Evolutionary conservation across 2,113 vertebrate genomes (phyloP).

Genomic region (Plecotus auritus): DNA sequence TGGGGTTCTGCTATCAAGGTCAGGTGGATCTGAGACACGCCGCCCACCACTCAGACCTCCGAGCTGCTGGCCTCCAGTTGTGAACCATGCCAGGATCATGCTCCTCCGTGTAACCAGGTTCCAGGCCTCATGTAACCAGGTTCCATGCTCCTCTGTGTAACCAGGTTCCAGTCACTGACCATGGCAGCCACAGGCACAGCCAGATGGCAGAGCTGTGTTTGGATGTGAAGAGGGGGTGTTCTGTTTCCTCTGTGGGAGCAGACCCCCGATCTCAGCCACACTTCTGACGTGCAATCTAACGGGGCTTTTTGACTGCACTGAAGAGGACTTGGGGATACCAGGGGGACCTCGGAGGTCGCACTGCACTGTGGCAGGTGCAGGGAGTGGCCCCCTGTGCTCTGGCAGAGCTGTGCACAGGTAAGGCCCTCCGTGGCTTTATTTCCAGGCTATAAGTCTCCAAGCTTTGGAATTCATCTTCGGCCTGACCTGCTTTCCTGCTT

Average conservation of each 20-base stretch:
- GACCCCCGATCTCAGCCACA: not conserved
- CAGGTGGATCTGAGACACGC: not conserved
- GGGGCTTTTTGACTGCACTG: not conserved
- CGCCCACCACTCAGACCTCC: not conserved
- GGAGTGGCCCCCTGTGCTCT: rapidly evolving
- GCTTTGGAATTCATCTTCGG: not conserved
- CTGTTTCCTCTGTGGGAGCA: not conserved
- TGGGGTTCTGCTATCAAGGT: not conserved
- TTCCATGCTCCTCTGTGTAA: not conserved
- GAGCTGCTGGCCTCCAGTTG: not conserved
- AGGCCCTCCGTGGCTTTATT: rapidly evolving
- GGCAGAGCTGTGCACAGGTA: not conserved
- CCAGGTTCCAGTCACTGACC: not conserved
- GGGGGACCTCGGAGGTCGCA: not conserved
- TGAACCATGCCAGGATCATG: not conserved
- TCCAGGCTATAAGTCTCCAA: not conserved
- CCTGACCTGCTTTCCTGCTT: not conserved
- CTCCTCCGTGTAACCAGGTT: not conserved
- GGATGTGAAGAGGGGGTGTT: rapidly evolving
- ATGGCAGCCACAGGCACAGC: not conserved
- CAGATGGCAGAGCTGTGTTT: not conserved
- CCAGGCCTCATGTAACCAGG: not conserved
- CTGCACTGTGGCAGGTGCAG: not conserved
- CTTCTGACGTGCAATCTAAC: not conserved
- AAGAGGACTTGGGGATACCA: not conserved